These are phyloP conservation scores for Holcopasites calliopsidis DNA, from an alignment of 1,140 invertebrate genomes.

Conservation along the genomic window DNA sequence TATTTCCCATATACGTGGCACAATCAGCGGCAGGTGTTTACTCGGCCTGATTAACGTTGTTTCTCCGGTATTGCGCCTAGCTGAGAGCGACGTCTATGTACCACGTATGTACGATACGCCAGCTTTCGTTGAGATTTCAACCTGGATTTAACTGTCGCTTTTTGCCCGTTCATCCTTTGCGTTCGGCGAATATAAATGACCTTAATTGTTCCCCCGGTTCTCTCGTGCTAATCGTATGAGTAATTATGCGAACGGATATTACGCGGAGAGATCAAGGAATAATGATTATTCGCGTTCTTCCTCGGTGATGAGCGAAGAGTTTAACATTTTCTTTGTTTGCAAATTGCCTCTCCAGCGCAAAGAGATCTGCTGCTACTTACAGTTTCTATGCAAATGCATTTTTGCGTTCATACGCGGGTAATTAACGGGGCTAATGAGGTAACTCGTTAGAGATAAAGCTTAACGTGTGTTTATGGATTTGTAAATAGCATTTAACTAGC, in stretches of 20 bases:
- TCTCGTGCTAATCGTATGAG: background rate
- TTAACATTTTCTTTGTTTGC: background rate
- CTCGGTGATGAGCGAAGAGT: background rate
- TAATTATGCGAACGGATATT: slow-evolving; percentile 12
- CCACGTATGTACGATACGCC: slow-evolving; percentile 24
- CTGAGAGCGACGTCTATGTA: slow-evolving; percentile 44
- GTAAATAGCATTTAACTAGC: too few relatives aligned
- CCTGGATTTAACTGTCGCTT: slow-evolving; percentile 27
- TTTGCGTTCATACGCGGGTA: too few relatives aligned
- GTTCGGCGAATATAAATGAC: slow-evolving; percentile 13
- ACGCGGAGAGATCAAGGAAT: background rate
- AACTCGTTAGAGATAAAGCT: too few relatives aligned
- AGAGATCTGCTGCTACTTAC: background rate
- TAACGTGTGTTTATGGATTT: too few relatives aligned
- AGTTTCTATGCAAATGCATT: too few relatives aligned
- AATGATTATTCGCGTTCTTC: background rate
- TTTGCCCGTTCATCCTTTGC: slow-evolving; percentile 3
- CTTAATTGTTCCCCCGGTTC: background rate
- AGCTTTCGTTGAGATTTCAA: slow-evolving; percentile 20
- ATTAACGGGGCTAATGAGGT: too few relatives aligned
- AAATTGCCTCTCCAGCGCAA: background rate
- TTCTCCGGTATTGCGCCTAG: slow-evolving; percentile 43
- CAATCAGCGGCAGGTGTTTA: slow-evolving; percentile 73
- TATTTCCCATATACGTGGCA: slow-evolving; percentile 64
- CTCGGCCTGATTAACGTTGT: slow-evolving; percentile 71